Evolutionary conservation across 2,888 invertebrate species (phyloP), one percentile per base, ranked within the genome.

Genomic region (Epinotia bilunana): DNA sequence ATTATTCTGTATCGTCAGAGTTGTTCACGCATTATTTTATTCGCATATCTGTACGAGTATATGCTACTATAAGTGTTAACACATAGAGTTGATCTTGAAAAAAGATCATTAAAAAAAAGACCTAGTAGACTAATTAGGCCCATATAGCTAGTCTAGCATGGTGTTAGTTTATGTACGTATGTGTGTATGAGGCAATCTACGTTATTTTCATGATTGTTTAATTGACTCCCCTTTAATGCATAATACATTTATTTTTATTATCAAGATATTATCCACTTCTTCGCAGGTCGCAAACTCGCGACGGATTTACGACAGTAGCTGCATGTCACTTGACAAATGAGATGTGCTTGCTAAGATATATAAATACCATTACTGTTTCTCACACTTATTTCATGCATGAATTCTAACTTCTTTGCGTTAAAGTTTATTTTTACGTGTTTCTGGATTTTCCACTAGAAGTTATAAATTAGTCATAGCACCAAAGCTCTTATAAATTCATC

Each of bases 401-500:
- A 28, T 53, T 53, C 39, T 71, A 11, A 16, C 0, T 0, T 46
- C 12, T 16, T 16, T 13, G n/a, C 28, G 18, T 13, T 53, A 71
- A 55, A 23, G 64, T 53, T 28, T 23, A 3, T 43, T 53, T 33
- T 71, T 9, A 3, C 11, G 3, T 9, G 13, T 33, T 53, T 28
- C 2, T 60, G 11, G 13, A 28, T 39, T 65, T 55, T 23, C n/a
- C 23, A 23, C 12, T 3, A 20, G 60, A 11, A 65, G 2, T 43
- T 33, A 23, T 70, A 74, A 60, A 33, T 46, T 33, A 57, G 75
- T 57, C 20, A 46, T 7, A 75, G 77, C 73, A 76, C 74, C 77
- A 77, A 75, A 76, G 79, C 80, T 81, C 84, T 85, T 87, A 87
- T 87, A 88, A 88, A 90, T 88, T 84, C 84, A 81, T 89, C 86